Conservation (phyloP, 2,888 invertebrate species). For the Ametastegia equiseti region DNA sequence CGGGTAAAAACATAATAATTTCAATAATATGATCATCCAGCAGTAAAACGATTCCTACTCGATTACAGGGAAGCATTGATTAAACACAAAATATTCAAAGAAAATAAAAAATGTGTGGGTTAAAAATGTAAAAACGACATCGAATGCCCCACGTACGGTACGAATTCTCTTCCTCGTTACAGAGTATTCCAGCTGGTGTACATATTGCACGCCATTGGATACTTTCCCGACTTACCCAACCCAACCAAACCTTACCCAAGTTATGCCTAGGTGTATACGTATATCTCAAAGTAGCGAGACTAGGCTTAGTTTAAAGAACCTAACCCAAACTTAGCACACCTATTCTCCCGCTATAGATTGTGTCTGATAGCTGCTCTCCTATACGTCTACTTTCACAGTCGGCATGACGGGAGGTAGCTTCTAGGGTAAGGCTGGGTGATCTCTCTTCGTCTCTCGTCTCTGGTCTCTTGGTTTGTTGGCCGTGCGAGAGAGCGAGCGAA, state of each 20-base stretch:
- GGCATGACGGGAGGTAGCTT: constrained; percentile 19
- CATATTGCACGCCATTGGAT: neutral
- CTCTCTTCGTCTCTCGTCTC: constrained; percentile 45
- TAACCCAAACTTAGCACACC: constrained; percentile 29
- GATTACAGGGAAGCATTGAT: too few species aligned
- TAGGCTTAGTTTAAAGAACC: neutral
- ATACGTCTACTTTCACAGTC: constrained; percentile 34
- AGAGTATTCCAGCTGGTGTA: neutral
- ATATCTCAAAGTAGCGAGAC: neutral
- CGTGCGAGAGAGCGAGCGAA: constrained; percentile 6
- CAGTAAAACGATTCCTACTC: too few species aligned
- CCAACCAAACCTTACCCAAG: constrained; percentile 13
- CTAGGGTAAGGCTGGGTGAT: constrained; percentile 14
- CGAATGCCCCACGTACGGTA: too few species aligned
- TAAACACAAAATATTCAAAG: too few species aligned
- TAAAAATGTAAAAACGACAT: too few species aligned
- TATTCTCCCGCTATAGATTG: constrained; percentile 29
- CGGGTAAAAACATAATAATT: too few species aligned
- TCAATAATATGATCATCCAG: too few species aligned
- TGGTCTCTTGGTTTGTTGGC: constrained; percentile 37
- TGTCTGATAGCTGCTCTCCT: constrained; percentile 41
- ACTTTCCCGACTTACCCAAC: constrained; percentile 36
- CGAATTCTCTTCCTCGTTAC: constrained; percentile 20
- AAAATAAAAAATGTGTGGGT: too few species aligned
- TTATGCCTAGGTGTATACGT: neutral